Conservation (phyloP, 2,888 invertebrate species). For the Barypeithes pellucidus region DNA sequence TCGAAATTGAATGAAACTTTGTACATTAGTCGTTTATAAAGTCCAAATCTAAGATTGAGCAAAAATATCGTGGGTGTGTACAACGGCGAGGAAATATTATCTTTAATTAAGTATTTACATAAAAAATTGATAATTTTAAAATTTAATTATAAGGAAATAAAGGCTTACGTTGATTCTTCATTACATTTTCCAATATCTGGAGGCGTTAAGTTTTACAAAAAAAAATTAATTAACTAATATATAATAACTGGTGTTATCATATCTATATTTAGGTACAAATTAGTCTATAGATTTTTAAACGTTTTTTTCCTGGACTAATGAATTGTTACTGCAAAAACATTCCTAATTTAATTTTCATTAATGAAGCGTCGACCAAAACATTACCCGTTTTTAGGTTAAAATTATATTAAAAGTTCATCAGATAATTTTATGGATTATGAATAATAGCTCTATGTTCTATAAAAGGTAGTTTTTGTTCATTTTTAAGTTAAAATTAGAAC, state of each 20-base stretch:
- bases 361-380: background rate
- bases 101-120: too few relatives aligned
- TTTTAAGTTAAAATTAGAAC: background rate
- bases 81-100: too few relatives aligned
- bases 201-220: background rate
- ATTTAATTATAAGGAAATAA: too few relatives aligned
- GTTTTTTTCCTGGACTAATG: background rate
- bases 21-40: too few relatives aligned
- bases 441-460: background rate
- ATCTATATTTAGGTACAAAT: background rate
- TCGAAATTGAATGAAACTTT: too few relatives aligned
- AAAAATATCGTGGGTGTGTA: too few relatives aligned
- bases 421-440: background rate
- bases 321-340: background rate
- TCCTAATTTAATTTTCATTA: constrained; percentile 10
- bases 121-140: too few relatives aligned
- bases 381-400: background rate
- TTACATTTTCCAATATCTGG: background rate
- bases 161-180: background rate
- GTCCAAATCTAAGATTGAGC: too few relatives aligned
- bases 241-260: background rate
- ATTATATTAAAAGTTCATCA: background rate
- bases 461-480: background rate
- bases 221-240: background rate
- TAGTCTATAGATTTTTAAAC: background rate